Percentiles rank a stretch among this genome's conserved stretches.
Conservation (phyloP, 2,797 vertebrate genomes). For the Enoplosus armatus region DNA sequence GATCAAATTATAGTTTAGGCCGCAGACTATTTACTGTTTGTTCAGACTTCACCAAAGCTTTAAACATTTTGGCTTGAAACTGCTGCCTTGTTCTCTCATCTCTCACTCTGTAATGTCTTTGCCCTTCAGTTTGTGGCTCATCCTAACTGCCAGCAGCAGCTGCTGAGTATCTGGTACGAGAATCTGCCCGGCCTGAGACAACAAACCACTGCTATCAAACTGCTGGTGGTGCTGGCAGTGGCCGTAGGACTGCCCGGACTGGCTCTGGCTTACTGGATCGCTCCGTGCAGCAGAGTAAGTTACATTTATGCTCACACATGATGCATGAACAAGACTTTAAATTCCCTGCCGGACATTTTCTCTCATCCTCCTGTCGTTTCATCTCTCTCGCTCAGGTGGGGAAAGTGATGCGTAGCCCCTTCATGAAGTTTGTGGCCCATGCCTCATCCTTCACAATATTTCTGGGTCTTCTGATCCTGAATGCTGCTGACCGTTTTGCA, state of each 20-base stretch:
- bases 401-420: constrained; percentile 95
- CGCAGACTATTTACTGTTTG: neutral
- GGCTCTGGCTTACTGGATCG: constrained; percentile 93
- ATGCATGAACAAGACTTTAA: neutral
- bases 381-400: constrained; percentile 87
- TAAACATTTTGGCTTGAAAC: neutral
- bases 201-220: constrained; percentile 94
- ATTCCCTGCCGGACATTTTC: neutral
- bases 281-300: constrained; percentile 95
- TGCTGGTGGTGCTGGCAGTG: constrained; percentile 94
- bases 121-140: constrained; percentile 94
- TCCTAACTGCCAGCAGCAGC: constrained; percentile 98
- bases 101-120: neutral
- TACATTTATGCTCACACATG: neutral
- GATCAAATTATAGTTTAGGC: neutral
- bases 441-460: constrained; percentile 98
- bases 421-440: constrained; percentile 99
- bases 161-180: constrained; percentile 99
- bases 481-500: constrained; percentile 97
- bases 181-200: constrained; percentile 94
- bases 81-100: neutral
- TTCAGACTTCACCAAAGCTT: neutral
- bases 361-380: neutral
- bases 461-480: constrained; percentile 95
- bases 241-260: constrained; percentile 93